Base-by-base conservation (phyloP, 2,888 invertebrate genomes). In the Ophion ellenae region DNA sequence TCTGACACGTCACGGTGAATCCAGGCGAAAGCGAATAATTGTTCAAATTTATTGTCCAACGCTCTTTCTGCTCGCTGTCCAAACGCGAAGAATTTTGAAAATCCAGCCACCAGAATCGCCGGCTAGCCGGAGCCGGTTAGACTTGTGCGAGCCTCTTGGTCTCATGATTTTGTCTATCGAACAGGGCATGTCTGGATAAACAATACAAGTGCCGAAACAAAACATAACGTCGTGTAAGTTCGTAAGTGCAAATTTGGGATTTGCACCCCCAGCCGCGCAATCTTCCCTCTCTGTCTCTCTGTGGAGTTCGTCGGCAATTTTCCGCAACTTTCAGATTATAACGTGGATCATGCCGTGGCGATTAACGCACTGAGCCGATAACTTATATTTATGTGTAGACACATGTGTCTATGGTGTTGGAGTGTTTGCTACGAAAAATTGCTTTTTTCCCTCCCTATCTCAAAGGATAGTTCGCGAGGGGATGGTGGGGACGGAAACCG, bases 1-100 rank as follows among this genome's bases (percentile, higher is more conserved):
- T 20, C 11, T 74, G 20, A 36, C 70, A 7, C 4, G 20, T 64
- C 57, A 77, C 69, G 71, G 45, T 57, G 53, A 59, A 70, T 28
- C 40, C 28, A 53, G 61, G n/a, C 6, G 28, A 17, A 70, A 24
- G 53, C 7, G 40, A 40, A 6, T 40, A 9, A 40, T 40, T 40
- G 3, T 6, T 32, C 17, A 17, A 28, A 53, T 70, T 70, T 70
- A 4, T 70, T 32, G 40, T 70, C 11, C 2, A 53, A 17, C 32
- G 0, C 17, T 47, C 1, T 69, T 32, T 6, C 9, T 40, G 4
- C 17, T 53, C 67, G 7, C 6, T 53, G 24, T 45, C 45, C 17
- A 28, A 47, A 53, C 5, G 28, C 47, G 14, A 47, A 47, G 3
- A 47, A 47, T 14, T 47, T 14, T 3, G 47, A 47, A 47, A 47